Conservation (phyloP, 2,113 vertebrate species). For the Equus przewalskii region DNA sequence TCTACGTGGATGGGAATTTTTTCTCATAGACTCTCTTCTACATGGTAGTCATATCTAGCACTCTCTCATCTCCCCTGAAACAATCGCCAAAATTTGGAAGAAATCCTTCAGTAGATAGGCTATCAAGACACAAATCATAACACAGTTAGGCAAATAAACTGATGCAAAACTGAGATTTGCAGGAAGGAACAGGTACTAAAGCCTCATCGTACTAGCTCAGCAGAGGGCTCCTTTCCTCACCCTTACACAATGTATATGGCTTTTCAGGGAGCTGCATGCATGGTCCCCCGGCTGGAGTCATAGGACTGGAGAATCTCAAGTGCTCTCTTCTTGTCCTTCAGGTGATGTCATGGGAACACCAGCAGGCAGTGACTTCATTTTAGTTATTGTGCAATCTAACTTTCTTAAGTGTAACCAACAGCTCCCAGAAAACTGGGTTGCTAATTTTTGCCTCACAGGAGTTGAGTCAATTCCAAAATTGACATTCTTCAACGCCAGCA, state of each 20-base stretch:
- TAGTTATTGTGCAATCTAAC: not conserved
- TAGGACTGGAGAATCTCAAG: not conserved
- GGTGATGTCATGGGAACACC: not conserved
- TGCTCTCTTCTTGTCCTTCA: not conserved
- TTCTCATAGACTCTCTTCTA: not conserved
- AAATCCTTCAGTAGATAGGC: not conserved
- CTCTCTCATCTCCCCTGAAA: not conserved
- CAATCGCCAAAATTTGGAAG: not conserved
- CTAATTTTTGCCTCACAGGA: slow-evolving; percentile 5
- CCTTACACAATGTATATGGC: rapidly evolving
- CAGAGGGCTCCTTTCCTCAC: not conserved
- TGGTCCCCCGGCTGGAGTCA: not conserved
- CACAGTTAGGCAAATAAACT: slow-evolving; percentile 38
- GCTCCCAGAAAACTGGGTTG: not conserved
- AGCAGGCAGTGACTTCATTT: not conserved
- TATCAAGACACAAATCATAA: not conserved
- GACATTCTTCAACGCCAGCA: not conserved
- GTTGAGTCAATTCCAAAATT: not conserved
- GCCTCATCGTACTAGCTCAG: not conserved
- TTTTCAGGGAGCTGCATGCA: not conserved
- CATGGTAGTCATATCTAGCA: not conserved
- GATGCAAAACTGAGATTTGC: not conserved
- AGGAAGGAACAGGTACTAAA: not conserved
- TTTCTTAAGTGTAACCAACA: not conserved
- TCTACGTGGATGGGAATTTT: not conserved